A percentile compares a stretch with the other conserved stretches of the same genome.
phyloP scores from a whole-genome alignment of 2,113 vertebrate species.

The Heterotilapia buettikoferi region DNA sequence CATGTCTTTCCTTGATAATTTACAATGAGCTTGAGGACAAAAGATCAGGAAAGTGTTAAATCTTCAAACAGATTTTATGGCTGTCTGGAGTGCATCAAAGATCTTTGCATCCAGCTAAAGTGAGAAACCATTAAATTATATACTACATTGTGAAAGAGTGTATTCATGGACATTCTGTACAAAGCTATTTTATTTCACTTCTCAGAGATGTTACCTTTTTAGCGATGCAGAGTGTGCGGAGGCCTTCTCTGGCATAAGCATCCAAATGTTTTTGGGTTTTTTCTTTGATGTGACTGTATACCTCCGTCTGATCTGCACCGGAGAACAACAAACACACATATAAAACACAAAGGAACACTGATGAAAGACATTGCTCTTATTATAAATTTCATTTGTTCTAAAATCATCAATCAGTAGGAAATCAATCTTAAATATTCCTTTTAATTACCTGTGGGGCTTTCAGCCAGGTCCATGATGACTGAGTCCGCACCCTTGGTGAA shows the following conservation, averaged over 20 bases:
- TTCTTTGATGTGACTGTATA: conserved; percentile 60
- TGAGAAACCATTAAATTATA: background rate
- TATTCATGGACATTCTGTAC: background rate
- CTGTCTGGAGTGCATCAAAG: background rate
- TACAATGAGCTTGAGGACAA: background rate
- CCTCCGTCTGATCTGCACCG: conserved; percentile 14
- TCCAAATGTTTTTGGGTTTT: conserved; percentile 86
- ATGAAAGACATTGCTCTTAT: background rate
- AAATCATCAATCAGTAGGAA: background rate
- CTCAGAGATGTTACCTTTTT: conserved; percentile 76
- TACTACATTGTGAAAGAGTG: background rate
- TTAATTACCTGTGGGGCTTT: conserved; percentile 55
- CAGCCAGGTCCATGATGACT: conserved; percentile 79
- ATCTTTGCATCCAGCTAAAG: background rate
- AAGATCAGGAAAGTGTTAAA: background rate
- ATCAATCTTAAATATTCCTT: background rate
- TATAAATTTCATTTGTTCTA: background rate
- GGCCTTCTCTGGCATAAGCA: conserved; percentile 82
- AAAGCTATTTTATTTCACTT: background rate
- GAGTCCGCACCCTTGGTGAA: conserved; percentile 94
- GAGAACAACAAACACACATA: background rate
- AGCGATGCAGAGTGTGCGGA: conserved; percentile 90
- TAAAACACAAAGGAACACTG: background rate
- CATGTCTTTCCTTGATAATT: background rate
- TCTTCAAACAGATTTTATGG: background rate